Percentiles rank a stretch among this genome's conserved stretches.
phyloP scores from a whole-genome alignment of 2,888 invertebrate species.

The Orchestes rusci region DNA sequence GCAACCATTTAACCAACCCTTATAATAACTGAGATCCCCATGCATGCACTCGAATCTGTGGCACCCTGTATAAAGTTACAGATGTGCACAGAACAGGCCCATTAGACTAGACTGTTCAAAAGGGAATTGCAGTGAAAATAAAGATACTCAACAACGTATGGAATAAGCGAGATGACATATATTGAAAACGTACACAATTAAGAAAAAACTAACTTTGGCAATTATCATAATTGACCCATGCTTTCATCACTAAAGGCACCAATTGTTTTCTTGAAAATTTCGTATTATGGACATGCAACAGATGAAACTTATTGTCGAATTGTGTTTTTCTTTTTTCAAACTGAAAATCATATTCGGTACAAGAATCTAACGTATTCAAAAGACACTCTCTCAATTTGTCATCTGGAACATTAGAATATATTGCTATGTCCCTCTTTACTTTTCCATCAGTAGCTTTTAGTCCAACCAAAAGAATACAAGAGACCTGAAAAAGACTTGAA shows the following conservation, averaged over 20 bases:
- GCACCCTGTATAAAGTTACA: no score
- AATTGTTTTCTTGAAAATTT: conserved; percentile 62
- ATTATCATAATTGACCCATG: conserved; percentile 23
- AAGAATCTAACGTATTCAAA: conserved; percentile 34
- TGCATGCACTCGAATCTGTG: no score
- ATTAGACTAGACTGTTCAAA: no score
- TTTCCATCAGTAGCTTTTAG: conserved; percentile 47
- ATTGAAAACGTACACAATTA: no score
- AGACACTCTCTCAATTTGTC: conserved; percentile 40
- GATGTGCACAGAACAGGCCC: no score
- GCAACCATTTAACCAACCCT: no score
- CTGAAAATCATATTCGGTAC: conserved; percentile 40
- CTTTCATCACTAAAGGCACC: conserved; percentile 54
- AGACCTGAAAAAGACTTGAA: conserved; percentile 31
- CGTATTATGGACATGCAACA: conserved; percentile 54
- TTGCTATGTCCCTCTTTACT: conserved; percentile 54
- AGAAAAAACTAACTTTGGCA: no score
- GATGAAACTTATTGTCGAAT: conserved; percentile 44
- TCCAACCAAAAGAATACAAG: conserved; percentile 54
- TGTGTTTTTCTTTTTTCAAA: conserved; percentile 39
- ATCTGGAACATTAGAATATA: conserved; percentile 30
- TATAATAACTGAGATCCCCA: no score
- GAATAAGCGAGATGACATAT: no score
- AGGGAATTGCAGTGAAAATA: no score
- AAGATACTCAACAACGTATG: no score